Evolutionary conservation across 2,797 vertebrate genomes (phyloP).

Genomic region (Hephaestus fuliginosus): DNA sequence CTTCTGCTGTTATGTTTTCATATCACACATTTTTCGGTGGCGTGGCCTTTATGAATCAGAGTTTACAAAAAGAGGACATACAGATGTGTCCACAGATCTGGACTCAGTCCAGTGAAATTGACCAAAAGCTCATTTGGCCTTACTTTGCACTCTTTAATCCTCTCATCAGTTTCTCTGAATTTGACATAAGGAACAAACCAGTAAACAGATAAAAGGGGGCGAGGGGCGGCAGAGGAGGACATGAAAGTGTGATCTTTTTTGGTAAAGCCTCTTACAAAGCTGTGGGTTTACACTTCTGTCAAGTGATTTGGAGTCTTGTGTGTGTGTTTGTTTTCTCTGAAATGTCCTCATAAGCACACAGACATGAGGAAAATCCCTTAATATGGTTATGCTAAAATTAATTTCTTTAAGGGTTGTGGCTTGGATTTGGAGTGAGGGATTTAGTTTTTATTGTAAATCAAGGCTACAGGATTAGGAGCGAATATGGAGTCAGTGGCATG

Average conservation of each 20-base stretch:
- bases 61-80: background rate
- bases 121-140: conserved; percentile 53
- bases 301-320: conserved; percentile 64
- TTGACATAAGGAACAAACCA: conserved; percentile 61
- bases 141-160: conserved; percentile 54
- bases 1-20: conserved; percentile 22
- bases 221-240: conserved; percentile 11
- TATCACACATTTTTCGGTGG: background rate
- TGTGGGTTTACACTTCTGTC: conserved; percentile 70
- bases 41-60: conserved; percentile 1
- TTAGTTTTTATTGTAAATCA: conserved; percentile 16
- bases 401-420: conserved; percentile 28
- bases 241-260: conserved; percentile 69
- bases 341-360: conserved; percentile 54
- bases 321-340: conserved; percentile 39
- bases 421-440: conserved; percentile 39
- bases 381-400: conserved; percentile 26
- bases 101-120: conserved; percentile 21
- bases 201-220: conserved; percentile 15
- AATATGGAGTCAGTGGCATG: conserved; percentile 20
- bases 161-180: conserved; percentile 56
- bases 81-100: conserved; percentile 23
- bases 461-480: background rate
- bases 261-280: conserved; percentile 74
- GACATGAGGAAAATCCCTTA: conserved; percentile 40